These are phyloP conservation scores for Zaprionus obscuricornis DNA, from an alignment of 2,888 invertebrate species.

Conservation along the genomic window DNA sequence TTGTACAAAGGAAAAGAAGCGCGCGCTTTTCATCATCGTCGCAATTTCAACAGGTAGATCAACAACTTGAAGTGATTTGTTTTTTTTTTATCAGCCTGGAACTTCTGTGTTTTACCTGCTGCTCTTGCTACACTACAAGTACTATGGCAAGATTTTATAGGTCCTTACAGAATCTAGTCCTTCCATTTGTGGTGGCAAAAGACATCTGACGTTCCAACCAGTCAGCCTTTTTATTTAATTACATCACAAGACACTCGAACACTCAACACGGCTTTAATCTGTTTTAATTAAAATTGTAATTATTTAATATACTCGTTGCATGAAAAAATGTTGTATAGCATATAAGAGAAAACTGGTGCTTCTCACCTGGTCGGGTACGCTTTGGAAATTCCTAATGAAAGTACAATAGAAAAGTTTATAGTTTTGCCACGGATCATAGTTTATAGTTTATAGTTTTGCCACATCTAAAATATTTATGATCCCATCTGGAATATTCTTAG, in stretches of 20 bases:
- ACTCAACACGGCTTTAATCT: conserved; percentile 78
- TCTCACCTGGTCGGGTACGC: conserved; percentile 17
- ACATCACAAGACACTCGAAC: conserved; percentile 76
- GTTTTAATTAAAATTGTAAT: conserved; percentile 78
- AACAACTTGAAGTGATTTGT: conserved; percentile 78
- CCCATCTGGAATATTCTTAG: too few species aligned
- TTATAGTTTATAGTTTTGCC: too few species aligned
- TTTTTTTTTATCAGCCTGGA: conserved; percentile 63
- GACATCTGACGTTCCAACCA: conserved; percentile 44
- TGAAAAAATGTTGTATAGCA: too few species aligned
- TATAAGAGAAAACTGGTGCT: too few species aligned
- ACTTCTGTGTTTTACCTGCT: conserved; percentile 60
- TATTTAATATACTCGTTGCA: conserved; percentile 72
- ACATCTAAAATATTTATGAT: too few species aligned
- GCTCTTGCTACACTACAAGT: conserved; percentile 1
- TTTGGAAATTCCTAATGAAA: too few species aligned
- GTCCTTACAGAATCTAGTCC: conserved; percentile 30
- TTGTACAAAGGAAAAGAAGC: conserved; percentile 51
- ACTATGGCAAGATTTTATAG: conserved; percentile 23
- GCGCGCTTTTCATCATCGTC: conserved; percentile 75
- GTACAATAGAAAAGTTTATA: too few species aligned
- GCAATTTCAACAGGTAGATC: conserved; percentile 77
- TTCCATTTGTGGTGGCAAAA: conserved; percentile 43
- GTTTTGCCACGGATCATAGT: too few species aligned
- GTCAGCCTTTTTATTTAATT: conserved; percentile 77